Evolutionary conservation across 2,888 invertebrate species (phyloP).

Genomic region (Gastrophysa polygoni): DNA sequence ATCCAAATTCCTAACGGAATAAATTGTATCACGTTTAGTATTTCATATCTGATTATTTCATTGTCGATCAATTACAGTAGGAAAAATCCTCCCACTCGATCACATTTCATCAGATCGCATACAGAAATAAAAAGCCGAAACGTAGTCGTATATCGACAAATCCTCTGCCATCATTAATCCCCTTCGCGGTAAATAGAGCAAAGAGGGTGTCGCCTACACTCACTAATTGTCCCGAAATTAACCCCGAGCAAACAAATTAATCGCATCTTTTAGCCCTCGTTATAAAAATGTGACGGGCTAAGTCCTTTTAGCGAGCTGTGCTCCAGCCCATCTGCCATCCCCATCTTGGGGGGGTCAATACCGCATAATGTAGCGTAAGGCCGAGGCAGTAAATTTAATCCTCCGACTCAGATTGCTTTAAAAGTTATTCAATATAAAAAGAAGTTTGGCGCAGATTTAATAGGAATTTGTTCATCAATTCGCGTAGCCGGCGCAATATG

Average conservation of each 20-base stretch:
- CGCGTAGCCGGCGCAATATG: conserved; percentile 54
- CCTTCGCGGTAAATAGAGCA: conserved; percentile 28
- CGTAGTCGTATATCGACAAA: conserved; percentile 10
- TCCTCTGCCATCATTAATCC: conserved; percentile 21
- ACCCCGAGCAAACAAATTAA: conserved; percentile 56
- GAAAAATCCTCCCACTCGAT: no score
- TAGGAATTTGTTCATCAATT: conserved; percentile 62
- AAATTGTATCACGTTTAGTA: no score
- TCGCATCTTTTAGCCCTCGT: conserved; percentile 53
- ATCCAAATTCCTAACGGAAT: no score
- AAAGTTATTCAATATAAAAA: conserved; percentile 62
- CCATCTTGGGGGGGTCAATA: conserved; percentile 22
- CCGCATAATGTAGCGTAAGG: conserved; percentile 32
- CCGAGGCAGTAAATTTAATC: conserved; percentile 57
- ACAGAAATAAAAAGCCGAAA: no score
- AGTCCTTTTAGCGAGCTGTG: conserved; percentile 36
- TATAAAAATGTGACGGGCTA: conserved; percentile 55
- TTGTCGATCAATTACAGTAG: no score
- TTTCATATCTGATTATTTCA: no score
- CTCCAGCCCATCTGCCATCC: background rate
- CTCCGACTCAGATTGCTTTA: conserved; percentile 57
- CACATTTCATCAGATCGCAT: no score
- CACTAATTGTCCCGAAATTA: conserved; percentile 57
- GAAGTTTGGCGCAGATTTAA: conserved; percentile 59
- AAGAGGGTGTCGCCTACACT: conserved; percentile 43